Conservation (phyloP, 2,797 vertebrate species). For the Dallia pectoralis region DNA sequence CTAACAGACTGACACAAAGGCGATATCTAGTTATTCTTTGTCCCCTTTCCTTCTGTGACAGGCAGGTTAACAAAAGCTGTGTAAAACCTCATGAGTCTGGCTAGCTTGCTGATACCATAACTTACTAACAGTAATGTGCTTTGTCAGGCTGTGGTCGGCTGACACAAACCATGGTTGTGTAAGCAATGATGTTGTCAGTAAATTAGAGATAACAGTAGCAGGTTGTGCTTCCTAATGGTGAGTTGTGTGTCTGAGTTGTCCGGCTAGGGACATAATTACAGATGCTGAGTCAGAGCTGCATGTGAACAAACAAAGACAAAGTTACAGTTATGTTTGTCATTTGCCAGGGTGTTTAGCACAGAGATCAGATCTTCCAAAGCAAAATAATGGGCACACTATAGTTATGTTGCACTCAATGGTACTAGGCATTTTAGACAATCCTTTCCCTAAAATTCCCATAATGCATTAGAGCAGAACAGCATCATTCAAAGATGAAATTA, state of each 20-base stretch:
- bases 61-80: background rate
- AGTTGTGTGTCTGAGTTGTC: background rate
- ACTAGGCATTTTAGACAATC: background rate
- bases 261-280: background rate
- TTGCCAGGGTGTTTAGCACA: background rate
- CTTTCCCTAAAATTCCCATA: background rate
- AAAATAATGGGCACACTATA: background rate
- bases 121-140: background rate
- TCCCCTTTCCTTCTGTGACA: background rate
- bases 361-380: background rate
- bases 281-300: background rate
- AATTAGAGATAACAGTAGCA: background rate
- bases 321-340: background rate
- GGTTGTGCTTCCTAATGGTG: background rate
- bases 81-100: background rate
- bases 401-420: background rate
- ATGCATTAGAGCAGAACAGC: slow-evolving; percentile 11
- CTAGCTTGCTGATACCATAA: background rate
- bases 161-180: background rate
- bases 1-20: too few species aligned
- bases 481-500: slow-evolving; percentile 27
- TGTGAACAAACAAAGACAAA: background rate
- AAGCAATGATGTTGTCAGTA: background rate
- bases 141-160: background rate
- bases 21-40: background rate